Evolutionary conservation across 2,113 vertebrate species (phyloP).

Genomic region (Actinemys pallida): DNA sequence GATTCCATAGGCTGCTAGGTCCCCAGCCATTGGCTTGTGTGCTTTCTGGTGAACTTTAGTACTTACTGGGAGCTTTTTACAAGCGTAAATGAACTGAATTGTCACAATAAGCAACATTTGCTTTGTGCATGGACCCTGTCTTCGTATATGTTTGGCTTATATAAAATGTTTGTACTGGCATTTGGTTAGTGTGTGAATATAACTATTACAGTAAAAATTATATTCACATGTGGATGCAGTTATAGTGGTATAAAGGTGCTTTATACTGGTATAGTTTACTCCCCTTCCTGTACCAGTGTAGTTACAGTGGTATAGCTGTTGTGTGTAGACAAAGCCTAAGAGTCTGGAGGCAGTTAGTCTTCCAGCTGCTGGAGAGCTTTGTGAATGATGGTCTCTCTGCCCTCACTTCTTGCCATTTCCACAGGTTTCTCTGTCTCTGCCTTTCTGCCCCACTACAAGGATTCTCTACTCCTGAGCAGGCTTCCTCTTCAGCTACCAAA

Average conservation of each 20-base stretch:
- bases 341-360: neutral
- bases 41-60: neutral
- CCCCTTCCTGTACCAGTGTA: neutral
- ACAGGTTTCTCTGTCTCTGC: neutral
- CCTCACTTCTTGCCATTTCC: neutral
- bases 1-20: neutral
- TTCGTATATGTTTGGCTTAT: neutral
- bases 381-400: too few relatives aligned
- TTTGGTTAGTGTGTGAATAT: neutral
- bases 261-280: neutral
- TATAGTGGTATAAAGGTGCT: neutral
- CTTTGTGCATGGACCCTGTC: neutral
- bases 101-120: neutral
- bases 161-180: too few relatives aligned
- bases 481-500: neutral
- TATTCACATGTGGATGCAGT: neutral
- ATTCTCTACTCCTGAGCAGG: neutral
- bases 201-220: neutral
- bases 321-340: neutral
- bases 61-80: neutral
- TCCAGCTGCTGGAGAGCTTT: neutral
- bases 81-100: neutral
- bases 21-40: neutral
- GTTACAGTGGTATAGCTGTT: neutral
- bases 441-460: neutral